phyloP scores from a whole-genome alignment of 1,140 invertebrate genomes.

The Sinella curviseta region DNA sequence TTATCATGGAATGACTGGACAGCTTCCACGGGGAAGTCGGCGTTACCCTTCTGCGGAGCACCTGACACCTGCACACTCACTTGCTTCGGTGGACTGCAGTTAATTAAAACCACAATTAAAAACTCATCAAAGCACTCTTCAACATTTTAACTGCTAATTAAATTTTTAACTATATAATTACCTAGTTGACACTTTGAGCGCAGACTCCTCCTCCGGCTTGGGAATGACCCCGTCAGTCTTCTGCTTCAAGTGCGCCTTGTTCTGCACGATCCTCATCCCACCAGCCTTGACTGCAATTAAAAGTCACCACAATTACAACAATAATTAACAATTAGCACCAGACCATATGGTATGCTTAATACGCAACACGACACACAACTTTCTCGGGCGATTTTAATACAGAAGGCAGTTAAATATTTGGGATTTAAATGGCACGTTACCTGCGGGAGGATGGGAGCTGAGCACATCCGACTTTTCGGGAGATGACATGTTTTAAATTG shows the following conservation, averaged over 20 bases:
- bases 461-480: conserved; percentile 67
- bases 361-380: too few species aligned
- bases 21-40: conserved; percentile 83
- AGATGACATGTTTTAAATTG: conserved; percentile 59
- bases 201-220: conserved; percentile 50
- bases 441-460: conserved; percentile 80
- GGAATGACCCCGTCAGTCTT: conserved; percentile 53
- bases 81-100: conserved; percentile 66
- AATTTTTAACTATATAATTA: conserved; percentile 36
- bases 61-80: conserved; percentile 72
- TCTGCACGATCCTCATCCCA: conserved; percentile 86
- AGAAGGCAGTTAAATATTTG: background rate
- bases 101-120: conserved; percentile 31
- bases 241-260: conserved; percentile 67
- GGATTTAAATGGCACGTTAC: conserved; percentile 57
- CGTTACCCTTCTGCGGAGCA: conserved; percentile 75
- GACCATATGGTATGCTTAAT: background rate
- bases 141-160: background rate
- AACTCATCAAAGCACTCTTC: conserved; percentile 20
- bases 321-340: background rate
- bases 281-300: conserved; percentile 80
- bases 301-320: background rate
- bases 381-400: background rate
- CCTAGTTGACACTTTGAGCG: conserved; percentile 57
- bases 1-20: conserved; percentile 77